phyloP scores from a whole-genome alignment of 2,797 vertebrate genomes.

The Epinephelus awoara region DNA sequence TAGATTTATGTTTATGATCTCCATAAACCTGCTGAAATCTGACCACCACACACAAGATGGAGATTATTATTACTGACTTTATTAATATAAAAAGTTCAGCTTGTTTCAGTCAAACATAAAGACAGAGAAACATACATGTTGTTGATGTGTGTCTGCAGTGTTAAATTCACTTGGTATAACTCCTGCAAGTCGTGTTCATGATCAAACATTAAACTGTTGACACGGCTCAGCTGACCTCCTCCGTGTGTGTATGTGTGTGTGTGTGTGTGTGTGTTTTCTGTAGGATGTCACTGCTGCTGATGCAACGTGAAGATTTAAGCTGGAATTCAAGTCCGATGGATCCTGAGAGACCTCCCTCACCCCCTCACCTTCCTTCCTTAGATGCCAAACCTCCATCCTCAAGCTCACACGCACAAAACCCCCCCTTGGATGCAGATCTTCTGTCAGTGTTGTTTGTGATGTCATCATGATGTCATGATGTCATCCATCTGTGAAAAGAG shows the following conservation, averaged over 20 bases:
- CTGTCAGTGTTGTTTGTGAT: constrained; percentile 10
- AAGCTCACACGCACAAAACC: constrained; percentile 16
- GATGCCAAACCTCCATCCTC: neutral
- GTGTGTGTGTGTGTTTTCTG: neutral
- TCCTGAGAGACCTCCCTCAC: neutral
- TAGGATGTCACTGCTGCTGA: constrained; percentile 50
- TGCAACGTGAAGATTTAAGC: constrained; percentile 38
- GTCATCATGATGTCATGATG: neutral
- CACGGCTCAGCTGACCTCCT: neutral
- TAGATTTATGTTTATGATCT: neutral
- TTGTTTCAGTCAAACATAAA: no score
- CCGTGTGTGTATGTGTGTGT: no score
- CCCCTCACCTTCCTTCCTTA: no score
- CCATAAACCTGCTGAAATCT: neutral
- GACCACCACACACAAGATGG: neutral
- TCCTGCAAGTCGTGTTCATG: no score
- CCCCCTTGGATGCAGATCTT: constrained; percentile 8
- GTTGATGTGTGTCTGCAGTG: no score
- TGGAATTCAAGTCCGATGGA: constrained; percentile 22
- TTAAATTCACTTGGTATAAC: no score
- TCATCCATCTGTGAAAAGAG: neutral
- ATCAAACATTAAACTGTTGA: no score
- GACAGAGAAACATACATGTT: no score
- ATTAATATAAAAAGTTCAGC: no score
- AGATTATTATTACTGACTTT: neutral